Evolutionary conservation across 2,797 vertebrate species (phyloP), one percentile per base, ranked within the genome.

Genomic region (Ceryle rudis): DNA sequence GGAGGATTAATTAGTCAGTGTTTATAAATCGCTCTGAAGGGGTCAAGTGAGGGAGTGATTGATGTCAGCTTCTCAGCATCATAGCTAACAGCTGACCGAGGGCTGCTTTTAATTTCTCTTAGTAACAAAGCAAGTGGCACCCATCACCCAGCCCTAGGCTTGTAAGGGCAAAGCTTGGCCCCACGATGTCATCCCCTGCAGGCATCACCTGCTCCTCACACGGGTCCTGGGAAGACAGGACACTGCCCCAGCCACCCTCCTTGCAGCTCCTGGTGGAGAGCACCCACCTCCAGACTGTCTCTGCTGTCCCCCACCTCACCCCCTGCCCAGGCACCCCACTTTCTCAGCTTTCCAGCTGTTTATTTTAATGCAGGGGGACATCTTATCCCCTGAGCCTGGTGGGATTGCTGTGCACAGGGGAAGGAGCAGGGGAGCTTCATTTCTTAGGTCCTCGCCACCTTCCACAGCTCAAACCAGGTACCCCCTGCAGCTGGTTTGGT

Each of bases 381-480:
- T 14, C 15, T 58, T 77, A 44, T 1, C 64, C 22, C 8, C 29
- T 11, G 51, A 72, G 20, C 12, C 54, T 14, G 5, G 10, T 21
- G 14, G 44, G 8, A 26, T 7, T 17, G 11, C 8, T 18, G 25
- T 20, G 20, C 2, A 4, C 37, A 46, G 49, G 29, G 46, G 10
- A 65, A 77, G 64, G 55, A 82, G 37, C 5, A 14, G 29, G 13
- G 3, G 8, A 20, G 6, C 6, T 70, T 37, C 22, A 5, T 66
- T 23, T 61, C 10, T 41, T 13, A 3, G 20, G 47, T 23, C 19
- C 31, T 81, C 11, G 2, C 19, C 28, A 29, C 25, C 25, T 80
- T 35, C 35, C 2, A 1, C 0, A 0, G 17, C 37, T 67, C 61
- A 42, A 57, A 18, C 3, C 66, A 26, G 1, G 2, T 22, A 35